Evolutionary conservation across 2,888 invertebrate genomes (phyloP), one percentile per base, ranked within the genome.

Genomic region (Arge pagana): DNA sequence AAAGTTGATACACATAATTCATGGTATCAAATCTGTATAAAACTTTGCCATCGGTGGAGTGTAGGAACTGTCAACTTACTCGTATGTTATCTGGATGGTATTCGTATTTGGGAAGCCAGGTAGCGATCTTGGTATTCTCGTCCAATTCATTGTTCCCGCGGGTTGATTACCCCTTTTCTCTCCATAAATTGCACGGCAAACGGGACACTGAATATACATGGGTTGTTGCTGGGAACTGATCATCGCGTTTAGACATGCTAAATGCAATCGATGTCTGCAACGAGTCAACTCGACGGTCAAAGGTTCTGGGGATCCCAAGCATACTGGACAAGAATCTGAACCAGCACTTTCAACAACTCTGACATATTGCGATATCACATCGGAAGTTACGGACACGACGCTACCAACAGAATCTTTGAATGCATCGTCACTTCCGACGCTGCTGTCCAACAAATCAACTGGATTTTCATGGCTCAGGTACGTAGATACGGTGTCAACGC

Each of bases 401-500:
- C 81, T 82, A 56, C 81, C 79, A 66, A 82, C 79, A 39, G 80
- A 77, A 53, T 82, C 76, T 58, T 76, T 72, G 56, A 87, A 88
- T 56, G 84, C 87, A 69, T 88, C 88, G 72, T 89, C 89, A 66
- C 86, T 87, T 56, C 87, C 84, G 37, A 82, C 81, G 65, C 87
- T 87, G 72, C 86, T 87, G 76, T 88, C 85, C 42, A 89, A 74
- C 58, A 88, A 77, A 77, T 87, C 86, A 59, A 86, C 82, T 0
- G 85, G 82, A 79, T 89, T 90, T 76, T 90, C 91, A 61, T 88
- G 91, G 72, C 92, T 92, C 64, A 93, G 82, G 80, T 93, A 93
- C 0, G 93, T 93, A 53, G 92, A 92, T 23, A 93, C 90, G 8
- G 93, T 93, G 74, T 93, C 93, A 33, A 92, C 86, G 72, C 91